Evolutionary conservation across 2,888 invertebrate genomes (phyloP), one percentile per base, ranked within the genome.

Genomic region (Hydrotaea diabolus): DNA sequence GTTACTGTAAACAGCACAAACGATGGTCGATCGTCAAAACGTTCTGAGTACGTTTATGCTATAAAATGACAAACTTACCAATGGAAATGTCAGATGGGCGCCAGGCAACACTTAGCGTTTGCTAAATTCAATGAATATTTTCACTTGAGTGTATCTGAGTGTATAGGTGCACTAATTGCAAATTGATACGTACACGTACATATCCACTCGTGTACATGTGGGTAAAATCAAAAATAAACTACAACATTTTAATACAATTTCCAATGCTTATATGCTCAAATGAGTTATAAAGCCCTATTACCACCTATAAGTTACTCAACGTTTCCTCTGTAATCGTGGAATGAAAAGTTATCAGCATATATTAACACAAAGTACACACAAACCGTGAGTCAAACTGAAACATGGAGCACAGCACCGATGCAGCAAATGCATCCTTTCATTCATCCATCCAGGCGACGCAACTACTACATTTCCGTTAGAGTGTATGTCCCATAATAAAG

Each of bases 321-420:
- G 83, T 82, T 83, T 86, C 81, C 83, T 64, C 80, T 77, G 85
- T 26, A 80, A 73, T 26, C 69, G 46, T 80, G 75, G 79, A 80
- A 76, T 72, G 55, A 31, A 80, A 81, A 73, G 46, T 36, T 87
- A 84, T 87, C 87, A 88, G 89, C 87, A 90, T 87, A 88, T 88
- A 88, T 88, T 88, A 86, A 88, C 87, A 87, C 88, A 88, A 88
- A 89, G 71, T 36, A 55, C 36, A 31, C 55, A 49, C 36, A 59
- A 74, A 59, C 57, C n/a, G 43, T 57, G 75, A 76, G 49, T 66
- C 72, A 83, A n/a, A 11, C 11, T 72, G 2, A 17, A 36, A n/a
- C 31, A 31, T 31, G 31, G 3, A 31, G 31, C 31, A 43, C 72
- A 57, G 9, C 43, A 43, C 2, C 43, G 5, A 43, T 39, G 43